A percentile compares a stretch with the other conserved stretches of the same genome.
Conservation (phyloP, 1,140 invertebrate genomes). For the Antheraea pernyi region DNA sequence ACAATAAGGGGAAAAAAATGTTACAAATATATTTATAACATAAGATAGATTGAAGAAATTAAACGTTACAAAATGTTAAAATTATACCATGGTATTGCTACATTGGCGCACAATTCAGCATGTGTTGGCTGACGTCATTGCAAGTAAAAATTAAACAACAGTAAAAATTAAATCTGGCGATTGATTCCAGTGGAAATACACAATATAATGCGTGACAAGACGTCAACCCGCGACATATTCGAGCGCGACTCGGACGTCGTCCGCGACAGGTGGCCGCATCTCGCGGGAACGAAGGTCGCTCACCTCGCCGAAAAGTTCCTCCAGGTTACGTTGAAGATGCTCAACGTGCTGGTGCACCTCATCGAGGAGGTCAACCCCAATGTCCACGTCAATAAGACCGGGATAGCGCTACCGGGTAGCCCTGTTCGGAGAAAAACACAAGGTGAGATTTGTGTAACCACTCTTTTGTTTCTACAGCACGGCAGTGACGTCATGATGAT, state of each 20-base stretch:
- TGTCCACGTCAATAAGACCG: slow-evolving; percentile 77
- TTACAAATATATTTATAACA: too few relatives aligned
- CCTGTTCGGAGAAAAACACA: slow-evolving; percentile 69
- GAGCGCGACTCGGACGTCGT: slow-evolving; percentile 49
- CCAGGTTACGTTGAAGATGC: slow-evolving; percentile 83
- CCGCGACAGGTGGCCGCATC: slow-evolving; percentile 79
- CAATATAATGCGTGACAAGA: slow-evolving; percentile 62
- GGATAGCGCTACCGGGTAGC: slow-evolving; percentile 79
- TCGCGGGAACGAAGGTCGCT: slow-evolving; percentile 73
- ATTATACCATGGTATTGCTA: too few relatives aligned
- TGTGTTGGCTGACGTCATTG: too few relatives aligned
- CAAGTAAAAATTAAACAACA: too few relatives aligned
- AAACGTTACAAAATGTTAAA: too few relatives aligned
- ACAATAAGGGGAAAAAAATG: too few relatives aligned
- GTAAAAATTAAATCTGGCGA: too few relatives aligned
- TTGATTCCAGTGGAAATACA: slow-evolving; percentile 66
- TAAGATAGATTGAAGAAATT: too few relatives aligned
- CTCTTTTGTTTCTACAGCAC: too few relatives aligned
- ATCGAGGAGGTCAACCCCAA: slow-evolving; percentile 86
- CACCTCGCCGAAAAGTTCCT: slow-evolving; percentile 82
- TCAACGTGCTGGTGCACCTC: slow-evolving; percentile 88
- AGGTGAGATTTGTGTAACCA: too few relatives aligned
- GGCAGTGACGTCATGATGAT: too few relatives aligned
- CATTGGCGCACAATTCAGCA: too few relatives aligned
- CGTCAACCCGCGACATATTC: slow-evolving; percentile 56